Evolutionary conservation across 2,888 invertebrate genomes (phyloP).

Genomic region (Lasius platythorax): DNA sequence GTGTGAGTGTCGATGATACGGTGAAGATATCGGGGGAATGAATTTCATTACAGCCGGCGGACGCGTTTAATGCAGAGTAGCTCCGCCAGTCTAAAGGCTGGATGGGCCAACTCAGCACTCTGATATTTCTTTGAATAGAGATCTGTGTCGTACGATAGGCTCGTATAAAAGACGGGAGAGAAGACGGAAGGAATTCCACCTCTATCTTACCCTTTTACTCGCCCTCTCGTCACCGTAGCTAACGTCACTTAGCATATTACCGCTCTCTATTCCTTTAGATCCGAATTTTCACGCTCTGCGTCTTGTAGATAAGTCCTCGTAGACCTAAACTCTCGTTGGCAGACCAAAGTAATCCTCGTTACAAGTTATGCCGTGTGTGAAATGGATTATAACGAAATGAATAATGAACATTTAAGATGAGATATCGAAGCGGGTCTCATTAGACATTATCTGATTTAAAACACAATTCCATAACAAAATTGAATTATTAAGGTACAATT

Average conservation of each 20-base stretch:
- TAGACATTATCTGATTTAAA: constrained; percentile 1
- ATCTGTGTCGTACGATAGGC: constrained; percentile 82
- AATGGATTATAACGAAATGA: constrained; percentile 31
- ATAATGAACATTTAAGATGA: constrained; percentile 2
- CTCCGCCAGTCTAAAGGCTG: constrained; percentile 63
- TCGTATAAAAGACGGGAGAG: constrained; percentile 61
- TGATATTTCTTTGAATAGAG: constrained; percentile 83
- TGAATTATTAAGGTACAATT: neutral
- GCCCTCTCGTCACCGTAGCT: constrained; percentile 62
- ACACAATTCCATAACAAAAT: neutral
- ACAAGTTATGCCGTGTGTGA: neutral
- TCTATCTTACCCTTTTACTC: constrained; percentile 69
- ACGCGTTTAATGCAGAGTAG: constrained; percentile 69
- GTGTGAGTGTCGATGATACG: constrained; percentile 37
- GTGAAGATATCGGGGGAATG: constrained; percentile 45
- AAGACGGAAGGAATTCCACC: constrained; percentile 67
- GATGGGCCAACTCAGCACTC: constrained; percentile 80
- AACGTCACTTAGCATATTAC: constrained; percentile 62
- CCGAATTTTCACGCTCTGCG: constrained; percentile 43
- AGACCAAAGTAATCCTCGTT: neutral
- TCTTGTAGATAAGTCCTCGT: constrained; percentile 42
- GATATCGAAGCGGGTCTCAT: neutral
- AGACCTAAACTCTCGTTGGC: constrained; percentile 23
- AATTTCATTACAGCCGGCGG: constrained; percentile 73
- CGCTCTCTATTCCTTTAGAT: constrained; percentile 50